Evolutionary conservation across 2,113 vertebrate genomes (phyloP).

Genomic region (Budorcas taxicolor): DNA sequence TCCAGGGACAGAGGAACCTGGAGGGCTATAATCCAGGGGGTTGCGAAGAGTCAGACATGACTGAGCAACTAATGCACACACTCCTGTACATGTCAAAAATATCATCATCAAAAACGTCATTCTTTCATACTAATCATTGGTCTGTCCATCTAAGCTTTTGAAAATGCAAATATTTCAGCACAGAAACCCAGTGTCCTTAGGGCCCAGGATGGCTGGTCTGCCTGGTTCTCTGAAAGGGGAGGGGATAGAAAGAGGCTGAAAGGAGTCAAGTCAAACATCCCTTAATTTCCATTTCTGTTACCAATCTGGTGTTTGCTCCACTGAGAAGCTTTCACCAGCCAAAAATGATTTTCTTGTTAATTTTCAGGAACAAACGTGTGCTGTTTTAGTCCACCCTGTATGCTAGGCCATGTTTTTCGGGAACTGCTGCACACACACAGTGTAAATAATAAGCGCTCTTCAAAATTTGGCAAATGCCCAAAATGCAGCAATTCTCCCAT

Average conservation of each 20-base stretch:
- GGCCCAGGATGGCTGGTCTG: neutral
- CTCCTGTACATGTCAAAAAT: neutral
- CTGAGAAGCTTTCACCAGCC: neutral
- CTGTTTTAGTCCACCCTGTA: neutral
- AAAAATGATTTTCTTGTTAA: neutral
- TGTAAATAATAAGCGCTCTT: constrained; percentile 3
- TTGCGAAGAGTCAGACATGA: neutral
- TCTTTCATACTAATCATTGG: neutral
- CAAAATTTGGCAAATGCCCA: constrained; percentile 2
- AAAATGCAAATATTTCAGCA: neutral
- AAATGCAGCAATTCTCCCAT: neutral
- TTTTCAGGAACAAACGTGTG: neutral
- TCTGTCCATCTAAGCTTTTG: neutral
- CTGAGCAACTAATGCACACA: neutral
- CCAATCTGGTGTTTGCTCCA: neutral
- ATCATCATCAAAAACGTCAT: neutral
- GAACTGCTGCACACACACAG: neutral
- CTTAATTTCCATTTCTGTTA: neutral
- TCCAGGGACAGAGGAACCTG: neutral
- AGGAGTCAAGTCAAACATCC: neutral
- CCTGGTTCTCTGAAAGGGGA: neutral
- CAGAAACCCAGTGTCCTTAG: neutral
- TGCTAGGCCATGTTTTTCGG: neutral
- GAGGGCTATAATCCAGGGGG: neutral
- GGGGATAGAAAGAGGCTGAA: neutral